phyloP scores from a whole-genome alignment of 2,797 vertebrate species.

The Peromyscus aztecus region DNA sequence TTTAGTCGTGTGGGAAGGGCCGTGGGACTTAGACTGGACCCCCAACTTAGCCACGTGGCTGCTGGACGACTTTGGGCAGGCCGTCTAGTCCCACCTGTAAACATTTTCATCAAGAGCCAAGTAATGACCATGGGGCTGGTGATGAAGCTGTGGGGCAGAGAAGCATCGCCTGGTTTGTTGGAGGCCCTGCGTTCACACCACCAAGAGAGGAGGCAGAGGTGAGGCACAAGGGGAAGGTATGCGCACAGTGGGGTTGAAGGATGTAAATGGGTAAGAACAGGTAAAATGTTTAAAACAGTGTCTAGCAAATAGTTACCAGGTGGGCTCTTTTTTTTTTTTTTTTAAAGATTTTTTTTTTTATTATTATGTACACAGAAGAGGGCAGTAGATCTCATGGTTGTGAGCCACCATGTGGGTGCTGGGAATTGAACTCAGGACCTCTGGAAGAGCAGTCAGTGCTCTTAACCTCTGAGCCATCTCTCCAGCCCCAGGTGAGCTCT shows the following conservation, averaged over 20 bases:
- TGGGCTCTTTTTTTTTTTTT: too few species aligned
- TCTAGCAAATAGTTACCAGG: not conserved
- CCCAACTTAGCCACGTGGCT: not conserved
- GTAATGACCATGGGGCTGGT: not conserved
- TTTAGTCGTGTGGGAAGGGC: not conserved
- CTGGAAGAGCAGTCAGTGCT: too few species aligned
- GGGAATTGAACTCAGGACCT: too few species aligned
- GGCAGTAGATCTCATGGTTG: too few species aligned
- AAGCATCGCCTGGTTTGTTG: not conserved
- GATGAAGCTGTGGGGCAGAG: not conserved
- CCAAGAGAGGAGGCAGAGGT: not conserved
- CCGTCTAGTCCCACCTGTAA: not conserved
- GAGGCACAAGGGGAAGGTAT: too few species aligned
- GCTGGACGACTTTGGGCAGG: not conserved
- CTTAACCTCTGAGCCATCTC: too few species aligned
- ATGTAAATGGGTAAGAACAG: not conserved
- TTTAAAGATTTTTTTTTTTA: too few species aligned
- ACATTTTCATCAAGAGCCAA: not conserved
- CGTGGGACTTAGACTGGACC: not conserved
- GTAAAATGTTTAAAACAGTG: not conserved
- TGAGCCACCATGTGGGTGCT: too few species aligned
- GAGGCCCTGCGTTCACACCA: not conserved
- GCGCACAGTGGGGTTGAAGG: not conserved
- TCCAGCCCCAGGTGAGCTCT: rapidly evolving
- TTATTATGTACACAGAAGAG: too few species aligned